phyloP scores from a whole-genome alignment of 2,113 vertebrate species.

The Aleadryas rufinucha region DNA sequence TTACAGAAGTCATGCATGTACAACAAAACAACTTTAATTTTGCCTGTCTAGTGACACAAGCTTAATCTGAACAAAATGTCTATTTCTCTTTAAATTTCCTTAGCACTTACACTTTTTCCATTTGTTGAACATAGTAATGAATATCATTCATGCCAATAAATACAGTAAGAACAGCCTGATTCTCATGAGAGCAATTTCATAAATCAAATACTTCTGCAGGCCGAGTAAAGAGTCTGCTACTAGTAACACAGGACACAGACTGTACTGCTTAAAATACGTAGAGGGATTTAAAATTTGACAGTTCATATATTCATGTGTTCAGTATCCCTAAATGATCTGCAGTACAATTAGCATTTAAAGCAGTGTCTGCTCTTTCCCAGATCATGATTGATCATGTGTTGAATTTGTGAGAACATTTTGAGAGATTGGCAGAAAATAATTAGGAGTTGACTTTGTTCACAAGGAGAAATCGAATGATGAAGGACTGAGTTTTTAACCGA shows the following conservation, averaged over 20 bases:
- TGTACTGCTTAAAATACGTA: neutral
- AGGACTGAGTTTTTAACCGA: neutral
- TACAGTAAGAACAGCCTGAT: neutral
- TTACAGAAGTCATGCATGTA: neutral
- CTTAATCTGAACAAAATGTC: neutral
- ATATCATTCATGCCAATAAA: neutral
- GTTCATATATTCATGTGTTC: slow-evolving; percentile 18
- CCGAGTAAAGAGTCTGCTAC: neutral
- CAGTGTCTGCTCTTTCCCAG: neutral
- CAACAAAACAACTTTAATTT: neutral
- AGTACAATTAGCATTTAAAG: slow-evolving; percentile 42
- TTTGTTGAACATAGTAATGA: neutral
- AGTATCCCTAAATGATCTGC: neutral
- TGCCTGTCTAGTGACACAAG: neutral
- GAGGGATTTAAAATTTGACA: slow-evolving; percentile 9
- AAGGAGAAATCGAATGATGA: slow-evolving; percentile 24
- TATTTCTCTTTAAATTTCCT: neutral
- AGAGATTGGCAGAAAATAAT: slow-evolving; percentile 30
- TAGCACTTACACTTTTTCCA: neutral
- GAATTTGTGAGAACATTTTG: slow-evolving; percentile 29
- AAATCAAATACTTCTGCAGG: neutral
- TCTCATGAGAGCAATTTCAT: neutral
- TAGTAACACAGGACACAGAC: neutral
- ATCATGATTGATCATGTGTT: slow-evolving; percentile 11
- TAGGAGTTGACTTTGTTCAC: slow-evolving; percentile 13